Evolutionary conservation across 2,888 invertebrate genomes (phyloP), one percentile per base, ranked within the genome.

Genomic region (Kryphioiulus occultus): DNA sequence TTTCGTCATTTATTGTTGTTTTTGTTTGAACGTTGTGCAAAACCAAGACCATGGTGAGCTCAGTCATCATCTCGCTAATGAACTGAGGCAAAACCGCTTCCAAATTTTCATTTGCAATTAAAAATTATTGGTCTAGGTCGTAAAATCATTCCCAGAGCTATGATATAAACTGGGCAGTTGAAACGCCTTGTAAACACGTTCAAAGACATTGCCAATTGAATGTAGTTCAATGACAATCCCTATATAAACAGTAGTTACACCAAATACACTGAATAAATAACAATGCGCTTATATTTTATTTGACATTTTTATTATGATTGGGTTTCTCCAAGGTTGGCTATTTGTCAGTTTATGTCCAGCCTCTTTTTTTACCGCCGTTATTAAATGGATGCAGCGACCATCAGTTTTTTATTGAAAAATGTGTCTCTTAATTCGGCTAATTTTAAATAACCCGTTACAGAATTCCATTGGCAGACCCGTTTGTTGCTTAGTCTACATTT

Each of bases 341-440:
- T 78, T 78, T 78, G 78, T 26, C 78, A 78, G 78, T 78, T 78
- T 78, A 78, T 78, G 78, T 78, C 30, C 78, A 78, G 26, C 78
- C 78, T 78, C 78, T 78, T 30, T 78, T 59, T 78, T 78, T 30
- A 78, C 15, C 30, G 78, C 78, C 15, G 12, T 78, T 78, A 78
- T 78, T 78, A 78, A 78, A 78, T 78, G 78, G 78, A 78, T 78
- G 78, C 26, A 78, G 17, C 78, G 78, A 78, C 78, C 78, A 78
- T 78, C 78, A 78, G 12, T 78, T 78, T 44, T 68, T 78, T 78
- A 30, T 78, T 30, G 30, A 30, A 78, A 78, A 78, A 78, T 30
- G 68, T 68, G 78, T 78, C 78, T 78, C 78, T 78, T 78, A 78
- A 78, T 30, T 78, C 26, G 26, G 30, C 30, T 78, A 78, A 78